Evolutionary conservation across 1,140 invertebrate species (phyloP), one percentile per base, ranked within the genome.

Genomic region (Drosophila virilis): DNA sequence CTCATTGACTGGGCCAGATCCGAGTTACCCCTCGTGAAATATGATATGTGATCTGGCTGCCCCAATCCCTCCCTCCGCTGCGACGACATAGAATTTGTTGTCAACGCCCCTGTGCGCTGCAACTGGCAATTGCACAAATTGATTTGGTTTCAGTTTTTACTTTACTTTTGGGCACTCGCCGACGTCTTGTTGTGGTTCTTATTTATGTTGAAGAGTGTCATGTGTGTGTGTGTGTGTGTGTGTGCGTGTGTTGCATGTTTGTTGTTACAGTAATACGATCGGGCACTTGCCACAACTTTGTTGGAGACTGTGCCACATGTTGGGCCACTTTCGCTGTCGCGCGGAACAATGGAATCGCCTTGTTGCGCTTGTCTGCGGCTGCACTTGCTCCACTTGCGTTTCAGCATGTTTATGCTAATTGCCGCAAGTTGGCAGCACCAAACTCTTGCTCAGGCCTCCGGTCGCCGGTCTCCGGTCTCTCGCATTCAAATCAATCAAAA

Each of bases 351-450:
- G 83, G 17, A 33, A 45, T 13, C 22, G 37, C 79, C 67, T 86
- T 86, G 79, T 88, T 61, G 10, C 35, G 52, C 32, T 40, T 67
- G 28, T 68, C 61, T 33, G 43, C 15, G 9, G 40, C 52, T 79
- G 73, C 81, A 84, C 77, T 86, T 88, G 83, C 83, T 88, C 83
- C 74, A 88, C 79, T 83, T 85, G 82, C 66, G 55, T 77, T 83
- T 88, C 83, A 88, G 73, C 83, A 76, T 68, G 79, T 77, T 79
- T 79, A 88, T 88, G 83, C 83, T 86, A 86, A 86, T 86, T 86
- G 81, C 57, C 52, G 52, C 83, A 82, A 67, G 82, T 86, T 88
- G 83, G 83, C 83, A 88, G 75, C 82, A 66, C 78, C 60, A 61
- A 58, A 57, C 22, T 54, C 38, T 46, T 42, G 40, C 40, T 38